These are phyloP conservation scores for Chrysolina americana DNA, from an alignment of 2,888 invertebrate species.

Conservation along the genomic window DNA sequence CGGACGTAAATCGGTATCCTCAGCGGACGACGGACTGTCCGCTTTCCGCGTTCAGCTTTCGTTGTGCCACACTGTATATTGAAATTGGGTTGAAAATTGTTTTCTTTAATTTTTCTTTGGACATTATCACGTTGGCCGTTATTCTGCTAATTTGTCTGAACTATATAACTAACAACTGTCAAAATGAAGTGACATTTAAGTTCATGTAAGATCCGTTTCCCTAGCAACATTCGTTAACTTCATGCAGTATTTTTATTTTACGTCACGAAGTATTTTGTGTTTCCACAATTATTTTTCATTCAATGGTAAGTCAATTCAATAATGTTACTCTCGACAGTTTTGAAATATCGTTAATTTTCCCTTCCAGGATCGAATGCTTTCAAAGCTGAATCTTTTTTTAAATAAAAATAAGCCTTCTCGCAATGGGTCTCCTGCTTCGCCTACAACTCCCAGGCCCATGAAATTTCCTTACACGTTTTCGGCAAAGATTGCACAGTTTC, in stretches of 20 bases:
- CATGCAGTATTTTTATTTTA: neutral
- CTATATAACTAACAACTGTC: too few relatives aligned
- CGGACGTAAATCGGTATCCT: too few relatives aligned
- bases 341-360: neutral
- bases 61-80: too few relatives aligned
- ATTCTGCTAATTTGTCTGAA: too few relatives aligned
- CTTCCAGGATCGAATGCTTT: neutral
- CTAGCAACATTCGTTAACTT: neutral
- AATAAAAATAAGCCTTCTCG: slow-evolving; percentile 14
- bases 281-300: neutral
- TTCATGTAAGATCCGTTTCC: neutral
- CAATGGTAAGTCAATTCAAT: neutral
- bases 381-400: slow-evolving; percentile 11
- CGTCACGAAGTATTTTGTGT: neutral
- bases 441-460: slow-evolving; percentile 68
- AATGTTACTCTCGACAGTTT: neutral
- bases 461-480: slow-evolving; percentile 75
- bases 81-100: too few relatives aligned
- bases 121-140: too few relatives aligned
- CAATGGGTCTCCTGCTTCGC: neutral
- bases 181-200: too few relatives aligned
- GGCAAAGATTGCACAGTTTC: slow-evolving; percentile 74
- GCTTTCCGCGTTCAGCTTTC: too few relatives aligned
- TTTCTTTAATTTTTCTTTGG: too few relatives aligned
- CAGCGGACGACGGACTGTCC: too few relatives aligned